Evolutionary conservation across 2,888 invertebrate species (phyloP).

Genomic region (Xestia xanthographa): DNA sequence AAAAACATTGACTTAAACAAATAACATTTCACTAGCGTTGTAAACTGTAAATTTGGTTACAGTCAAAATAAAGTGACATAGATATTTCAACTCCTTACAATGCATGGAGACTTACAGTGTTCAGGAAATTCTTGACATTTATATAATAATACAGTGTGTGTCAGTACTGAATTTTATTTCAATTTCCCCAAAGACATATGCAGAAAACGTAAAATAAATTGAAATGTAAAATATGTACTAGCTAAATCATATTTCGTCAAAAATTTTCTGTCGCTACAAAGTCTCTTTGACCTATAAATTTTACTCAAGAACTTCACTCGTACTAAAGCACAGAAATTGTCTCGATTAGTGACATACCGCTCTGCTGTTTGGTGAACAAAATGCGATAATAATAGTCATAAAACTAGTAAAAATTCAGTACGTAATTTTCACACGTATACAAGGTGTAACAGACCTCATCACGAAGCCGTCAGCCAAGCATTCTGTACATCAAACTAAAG

Average conservation of each 20-base stretch:
- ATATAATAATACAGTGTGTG: not conserved
- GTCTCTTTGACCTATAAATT: slow-evolving; percentile 45
- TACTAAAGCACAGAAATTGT: slow-evolving; percentile 49
- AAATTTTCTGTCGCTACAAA: slow-evolving; percentile 32
- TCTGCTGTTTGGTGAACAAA: not conserved
- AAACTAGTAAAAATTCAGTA: not conserved
- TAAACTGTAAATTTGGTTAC: too few relatives aligned
- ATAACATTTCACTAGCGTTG: too few relatives aligned
- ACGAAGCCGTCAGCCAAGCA: too few relatives aligned
- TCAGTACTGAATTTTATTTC: not conserved
- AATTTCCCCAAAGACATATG: not conserved
- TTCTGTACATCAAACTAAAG: too few relatives aligned
- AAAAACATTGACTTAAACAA: too few relatives aligned
- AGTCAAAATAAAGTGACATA: too few relatives aligned
- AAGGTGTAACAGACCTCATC: too few relatives aligned
- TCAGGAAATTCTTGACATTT: too few relatives aligned
- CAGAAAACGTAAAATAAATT: not conserved
- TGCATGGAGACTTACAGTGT: too few relatives aligned
- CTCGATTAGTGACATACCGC: slow-evolving; percentile 51
- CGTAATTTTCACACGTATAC: not conserved
- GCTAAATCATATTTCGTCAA: slow-evolving; percentile 34
- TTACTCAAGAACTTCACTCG: slow-evolving; percentile 41
- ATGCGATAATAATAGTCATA: not conserved
- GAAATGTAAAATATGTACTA: not conserved
- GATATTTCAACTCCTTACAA: too few relatives aligned